phyloP scores from a whole-genome alignment of 1,140 invertebrate genomes.

The Oncopeltus fasciatus region DNA sequence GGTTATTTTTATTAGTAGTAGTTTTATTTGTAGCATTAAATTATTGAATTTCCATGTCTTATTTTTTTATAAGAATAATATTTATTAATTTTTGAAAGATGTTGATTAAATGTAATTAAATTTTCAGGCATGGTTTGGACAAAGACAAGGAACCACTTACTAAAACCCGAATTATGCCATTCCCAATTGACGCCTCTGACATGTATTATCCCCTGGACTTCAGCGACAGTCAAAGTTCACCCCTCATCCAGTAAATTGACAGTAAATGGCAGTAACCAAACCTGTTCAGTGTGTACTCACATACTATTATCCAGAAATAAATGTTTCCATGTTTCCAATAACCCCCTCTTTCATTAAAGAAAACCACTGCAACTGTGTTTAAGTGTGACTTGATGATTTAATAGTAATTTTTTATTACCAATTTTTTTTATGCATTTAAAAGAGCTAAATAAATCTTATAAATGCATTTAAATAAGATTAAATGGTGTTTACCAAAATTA shows the following conservation, averaged over 20 bases:
- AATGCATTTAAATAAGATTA: too few relatives aligned
- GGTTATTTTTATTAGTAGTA: not conserved
- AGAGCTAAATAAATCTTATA: too few relatives aligned
- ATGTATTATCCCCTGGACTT: constrained; percentile 59
- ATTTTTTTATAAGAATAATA: too few relatives aligned
- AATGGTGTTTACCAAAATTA: too few relatives aligned
- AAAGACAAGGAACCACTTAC: constrained; percentile 25
- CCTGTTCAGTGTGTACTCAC: not conserved
- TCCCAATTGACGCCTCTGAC: constrained; percentile 45
- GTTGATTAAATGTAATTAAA: too few relatives aligned
- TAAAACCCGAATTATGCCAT: constrained; percentile 25
- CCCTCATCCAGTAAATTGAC: constrained; percentile 43
- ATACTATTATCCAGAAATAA: not conserved
- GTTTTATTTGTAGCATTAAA: not conserved
- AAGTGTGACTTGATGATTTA: not conserved
- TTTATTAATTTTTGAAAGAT: too few relatives aligned
- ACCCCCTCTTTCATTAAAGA: not conserved
- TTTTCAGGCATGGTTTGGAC: constrained; percentile 11
- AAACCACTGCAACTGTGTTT: not conserved
- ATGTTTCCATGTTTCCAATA: not conserved
- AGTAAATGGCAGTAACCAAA: too few relatives aligned
- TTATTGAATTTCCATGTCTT: not conserved
- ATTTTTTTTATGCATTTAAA: too few relatives aligned
- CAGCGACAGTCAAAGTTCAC: constrained; percentile 52
- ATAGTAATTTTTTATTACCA: too few relatives aligned